Evolutionary conservation across 2,113 vertebrate genomes (phyloP).

Genomic region (Cairina moschata): DNA sequence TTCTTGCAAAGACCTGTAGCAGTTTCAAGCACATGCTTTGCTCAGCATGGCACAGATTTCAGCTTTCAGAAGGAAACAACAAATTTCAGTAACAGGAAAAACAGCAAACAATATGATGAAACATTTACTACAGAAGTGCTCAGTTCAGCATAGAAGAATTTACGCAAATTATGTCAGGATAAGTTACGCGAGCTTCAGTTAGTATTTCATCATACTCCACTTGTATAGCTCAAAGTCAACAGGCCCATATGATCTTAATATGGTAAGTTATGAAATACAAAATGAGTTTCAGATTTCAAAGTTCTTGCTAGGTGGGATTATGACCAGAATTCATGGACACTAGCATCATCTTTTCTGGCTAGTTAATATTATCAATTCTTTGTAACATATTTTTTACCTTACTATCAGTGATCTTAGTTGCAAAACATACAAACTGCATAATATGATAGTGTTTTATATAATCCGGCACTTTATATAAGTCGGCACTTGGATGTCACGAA

Average conservation of each 20-base stretch:
- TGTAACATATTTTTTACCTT: neutral
- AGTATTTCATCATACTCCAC: neutral
- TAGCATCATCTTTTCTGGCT: neutral
- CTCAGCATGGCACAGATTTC: neutral
- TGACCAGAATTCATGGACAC: neutral
- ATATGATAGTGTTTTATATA: neutral
- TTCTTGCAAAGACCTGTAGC: neutral
- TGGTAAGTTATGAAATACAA: neutral
- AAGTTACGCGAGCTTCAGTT: neutral
- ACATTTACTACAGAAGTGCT: neutral
- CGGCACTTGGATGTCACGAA: too few relatives aligned
- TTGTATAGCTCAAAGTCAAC: neutral
- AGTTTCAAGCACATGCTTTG: neutral
- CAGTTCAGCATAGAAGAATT: neutral
- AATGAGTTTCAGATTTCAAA: neutral
- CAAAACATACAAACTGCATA: neutral
- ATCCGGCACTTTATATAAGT: too few relatives aligned
- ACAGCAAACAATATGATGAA: neutral
- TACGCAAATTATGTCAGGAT: neutral
- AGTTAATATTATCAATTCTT: neutral
- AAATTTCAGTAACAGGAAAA: neutral
- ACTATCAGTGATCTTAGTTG: neutral
- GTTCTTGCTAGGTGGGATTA: neutral
- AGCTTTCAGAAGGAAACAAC: neutral
- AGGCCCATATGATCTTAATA: neutral